Evolutionary conservation across 2,113 vertebrate species (phyloP).

Genomic region (Scortum barcoo): DNA sequence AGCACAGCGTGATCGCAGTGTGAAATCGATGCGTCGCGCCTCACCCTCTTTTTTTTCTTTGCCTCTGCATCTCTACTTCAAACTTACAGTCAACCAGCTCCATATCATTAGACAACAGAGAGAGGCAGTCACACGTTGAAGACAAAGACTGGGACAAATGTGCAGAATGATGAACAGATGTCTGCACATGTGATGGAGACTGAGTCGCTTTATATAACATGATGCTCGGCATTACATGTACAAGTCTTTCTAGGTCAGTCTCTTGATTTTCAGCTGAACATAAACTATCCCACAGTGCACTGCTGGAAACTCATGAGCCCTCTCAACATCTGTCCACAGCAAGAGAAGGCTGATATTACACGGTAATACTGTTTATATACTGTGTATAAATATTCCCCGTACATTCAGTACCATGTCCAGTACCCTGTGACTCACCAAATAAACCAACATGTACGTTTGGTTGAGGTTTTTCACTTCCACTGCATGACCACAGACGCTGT

Average conservation of each 20-base stretch:
- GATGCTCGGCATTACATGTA: neutral
- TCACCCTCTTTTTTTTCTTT: conserved; percentile 2
- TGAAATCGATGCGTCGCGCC: conserved; percentile 75
- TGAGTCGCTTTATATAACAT: neutral
- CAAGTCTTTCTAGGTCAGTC: neutral
- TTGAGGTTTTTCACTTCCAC: too few relatives aligned
- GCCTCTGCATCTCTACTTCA: conserved; percentile 2
- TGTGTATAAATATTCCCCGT: neutral
- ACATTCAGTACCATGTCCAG: neutral
- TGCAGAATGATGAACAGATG: conserved; percentile 9
- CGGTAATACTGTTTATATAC: too few relatives aligned
- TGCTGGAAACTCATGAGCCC: neutral
- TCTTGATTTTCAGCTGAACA: conserved; percentile 11
- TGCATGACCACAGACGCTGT: neutral
- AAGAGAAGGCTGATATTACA: neutral
- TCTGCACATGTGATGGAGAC: conserved; percentile 3
- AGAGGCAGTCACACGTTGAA: conserved; percentile 10
- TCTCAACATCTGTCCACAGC: neutral
- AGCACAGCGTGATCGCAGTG: conserved; percentile 76
- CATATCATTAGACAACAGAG: conserved; percentile 27
- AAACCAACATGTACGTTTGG: neutral
- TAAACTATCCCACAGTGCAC: conserved; percentile 2
- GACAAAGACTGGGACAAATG: conserved; percentile 26
- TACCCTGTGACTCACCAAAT: neutral
- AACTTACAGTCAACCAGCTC: conserved; percentile 29